Evolutionary conservation across 2,888 invertebrate genomes (phyloP), one percentile per base, ranked within the genome.

Genomic region (Spodoptera picta): DNA sequence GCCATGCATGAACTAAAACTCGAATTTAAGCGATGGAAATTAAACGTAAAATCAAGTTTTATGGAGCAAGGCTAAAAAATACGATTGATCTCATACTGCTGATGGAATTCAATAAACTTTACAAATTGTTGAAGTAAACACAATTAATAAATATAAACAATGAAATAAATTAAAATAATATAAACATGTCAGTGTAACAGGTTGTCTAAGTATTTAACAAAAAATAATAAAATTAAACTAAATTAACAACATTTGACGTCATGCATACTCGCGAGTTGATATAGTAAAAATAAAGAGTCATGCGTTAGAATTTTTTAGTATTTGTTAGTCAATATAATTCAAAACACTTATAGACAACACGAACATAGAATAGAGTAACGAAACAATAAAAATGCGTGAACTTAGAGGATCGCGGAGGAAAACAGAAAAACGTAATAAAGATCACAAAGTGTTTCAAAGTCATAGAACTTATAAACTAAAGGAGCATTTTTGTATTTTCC

Each of bases 231-330:
- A 70, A 76, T 70, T 75, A 79, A 81, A 73, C 77, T 57, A 76
- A 65, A 75, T 84, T 79, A 79, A 81, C 74, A 78, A 81, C 73
- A 76, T 74, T 75, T 67, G 69, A 83, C 72, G 93, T 92, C 94
- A 94, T 94, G 94, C 94, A 93, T 83, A 92, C 92, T 91, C 92
- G 91, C 92, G 90, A 92, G 93, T 94, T 92, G 87, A 83, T 76
- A 85, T 85, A 79, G 84, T 91, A 91, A 90, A 89, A 87, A 84
- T 76, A 72, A 82, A 80, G 84, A 81, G 94, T 94, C 93, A 94
- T 94, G 93, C 94, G 88, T 92, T 92, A 92, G 89, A 93, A 90
- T 75, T 78, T 79, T 92, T 94, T 94, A 94, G 93, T 93, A 85
- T 78, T 87, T 90, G 94, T 94, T 94, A 94, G 94, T 94, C 93